Conservation (phyloP, 2,797 vertebrate species). For the Naso thynnoides region DNA sequence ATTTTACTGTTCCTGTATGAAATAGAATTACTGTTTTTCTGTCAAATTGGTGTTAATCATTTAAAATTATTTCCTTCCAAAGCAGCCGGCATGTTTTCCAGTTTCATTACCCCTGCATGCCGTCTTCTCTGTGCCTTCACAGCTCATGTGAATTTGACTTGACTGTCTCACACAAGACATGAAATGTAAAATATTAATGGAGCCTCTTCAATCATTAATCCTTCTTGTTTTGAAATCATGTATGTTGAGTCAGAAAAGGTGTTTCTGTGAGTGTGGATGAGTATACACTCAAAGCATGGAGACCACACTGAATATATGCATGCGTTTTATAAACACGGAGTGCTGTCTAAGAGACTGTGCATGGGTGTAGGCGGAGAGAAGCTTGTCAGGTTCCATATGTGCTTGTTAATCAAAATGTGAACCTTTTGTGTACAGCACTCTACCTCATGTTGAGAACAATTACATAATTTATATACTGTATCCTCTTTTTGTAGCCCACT, state of each 20-base stretch:
- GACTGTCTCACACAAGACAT: conserved; percentile 13
- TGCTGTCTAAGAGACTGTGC: conserved; percentile 5
- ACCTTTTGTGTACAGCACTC: conserved; percentile 26
- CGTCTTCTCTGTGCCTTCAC: conserved; percentile 6
- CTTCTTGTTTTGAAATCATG: conserved; percentile 37
- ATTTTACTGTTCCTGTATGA: neutral
- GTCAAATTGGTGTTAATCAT: neutral
- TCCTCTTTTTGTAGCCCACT: neutral
- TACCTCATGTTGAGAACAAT: conserved; percentile 10
- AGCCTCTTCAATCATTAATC: conserved; percentile 46
- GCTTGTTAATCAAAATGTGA: conserved; percentile 47
- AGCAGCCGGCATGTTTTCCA: neutral
- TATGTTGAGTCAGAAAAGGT: conserved; percentile 15
- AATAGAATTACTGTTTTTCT: neutral
- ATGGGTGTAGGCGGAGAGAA: conserved; percentile 25
- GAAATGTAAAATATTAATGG: conserved; percentile 51
- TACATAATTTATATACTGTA: conserved; percentile 56
- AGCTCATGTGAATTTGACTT: conserved; percentile 4
- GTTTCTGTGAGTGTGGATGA: neutral
- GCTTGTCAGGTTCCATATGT: conserved; percentile 32
- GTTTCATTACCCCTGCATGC: neutral
- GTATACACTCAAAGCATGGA: neutral
- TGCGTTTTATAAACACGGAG: conserved; percentile 12
- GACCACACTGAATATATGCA: conserved; percentile 26
- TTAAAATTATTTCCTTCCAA: neutral